Percentiles rank a stretch among this genome's conserved stretches.
phyloP scores from a whole-genome alignment of 2,888 invertebrate genomes.

The Muschampia plurimacula region DNA sequence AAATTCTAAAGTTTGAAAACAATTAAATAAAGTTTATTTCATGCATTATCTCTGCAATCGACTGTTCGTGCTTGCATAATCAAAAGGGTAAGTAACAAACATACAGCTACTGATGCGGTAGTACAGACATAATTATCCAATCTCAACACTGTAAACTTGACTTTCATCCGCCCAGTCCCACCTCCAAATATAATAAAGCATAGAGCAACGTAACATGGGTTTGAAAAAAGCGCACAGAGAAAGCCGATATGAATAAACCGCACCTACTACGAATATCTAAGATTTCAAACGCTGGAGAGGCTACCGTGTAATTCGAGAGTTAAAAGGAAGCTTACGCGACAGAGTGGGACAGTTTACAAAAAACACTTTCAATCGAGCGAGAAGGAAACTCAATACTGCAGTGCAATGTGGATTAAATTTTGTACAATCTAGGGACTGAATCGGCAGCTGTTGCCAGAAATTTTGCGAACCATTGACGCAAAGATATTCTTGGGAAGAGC shows the following conservation, averaged over 20 bases:
- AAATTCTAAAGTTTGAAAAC: too few relatives aligned
- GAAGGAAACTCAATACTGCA: conserved; percentile 80
- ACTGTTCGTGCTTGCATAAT: too few relatives aligned
- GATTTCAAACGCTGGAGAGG: conserved; percentile 63
- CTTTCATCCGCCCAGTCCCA: conserved; percentile 69
- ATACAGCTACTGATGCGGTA: background rate
- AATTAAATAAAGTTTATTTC: too few relatives aligned
- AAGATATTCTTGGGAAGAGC: conserved; percentile 61
- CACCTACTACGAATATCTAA: conserved; percentile 64
- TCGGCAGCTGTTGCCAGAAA: conserved; percentile 79
- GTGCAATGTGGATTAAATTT: conserved; percentile 80
- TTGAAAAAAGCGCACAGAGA: conserved; percentile 57
- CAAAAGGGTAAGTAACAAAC: too few relatives aligned
- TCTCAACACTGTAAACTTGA: conserved; percentile 55
- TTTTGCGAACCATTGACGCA: conserved; percentile 68
- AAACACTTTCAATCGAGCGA: conserved; percentile 76
- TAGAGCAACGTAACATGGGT: conserved; percentile 53
- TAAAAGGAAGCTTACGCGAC: conserved; percentile 79
- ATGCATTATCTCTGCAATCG: too few relatives aligned
- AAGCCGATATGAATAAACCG: conserved; percentile 67
- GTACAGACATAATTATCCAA: background rate
- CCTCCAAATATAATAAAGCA: conserved; percentile 66
- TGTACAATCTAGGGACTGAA: conserved; percentile 76
- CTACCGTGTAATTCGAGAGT: conserved; percentile 81
- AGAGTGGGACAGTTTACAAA: conserved; percentile 71